Evolutionary conservation across 2,888 invertebrate genomes (phyloP), one percentile per base, ranked within the genome.

Genomic region (Ochropacha duplaris): DNA sequence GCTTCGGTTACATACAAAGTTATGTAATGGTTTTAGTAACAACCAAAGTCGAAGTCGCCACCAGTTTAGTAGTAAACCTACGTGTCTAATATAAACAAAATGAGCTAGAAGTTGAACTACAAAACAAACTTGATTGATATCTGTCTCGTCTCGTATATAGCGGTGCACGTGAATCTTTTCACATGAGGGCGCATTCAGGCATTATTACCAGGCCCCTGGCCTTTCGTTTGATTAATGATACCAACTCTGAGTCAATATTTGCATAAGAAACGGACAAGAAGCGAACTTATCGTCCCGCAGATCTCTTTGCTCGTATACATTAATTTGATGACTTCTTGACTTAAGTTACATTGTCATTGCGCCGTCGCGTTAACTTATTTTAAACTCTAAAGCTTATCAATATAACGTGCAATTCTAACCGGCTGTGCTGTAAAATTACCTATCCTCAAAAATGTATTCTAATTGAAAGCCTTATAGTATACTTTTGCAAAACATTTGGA

Each of bases 241-340:
- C 79, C 77, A 83, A 87, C 88, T 88, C 81, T 90, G 87, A 86
- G 79, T 88, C 87, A 92, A 92, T 92, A 92, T 92, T 92, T 91
- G 92, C 92, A 92, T 92, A 91, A 90, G 92, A 92, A 92, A 89
- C 81, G 85, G 79, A 78, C 84, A 83, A 84, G 89, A 86, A 85
- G 86, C 80, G 78, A 84, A 84, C 84, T 83, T 90, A 90, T 90
- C 87, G 78, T 78, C 78, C 82, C 79, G 83, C 83, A 81, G 78
- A 90, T 92, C 87, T 80, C 72, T 76, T 78, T 77, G 76, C 74
- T 72, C 74, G 76, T 79, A 68, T 76, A 76, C 81, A 79, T 87
- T 81, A 83, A 72, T 78, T 82, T 85, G 84, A 89, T 87, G 83
- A 84, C 84, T 83, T 79, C 28, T 84, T 76, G 74, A 76, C 79